Conservation (phyloP, 2,888 invertebrate genomes). For the Acrocera orbiculus region DNA sequence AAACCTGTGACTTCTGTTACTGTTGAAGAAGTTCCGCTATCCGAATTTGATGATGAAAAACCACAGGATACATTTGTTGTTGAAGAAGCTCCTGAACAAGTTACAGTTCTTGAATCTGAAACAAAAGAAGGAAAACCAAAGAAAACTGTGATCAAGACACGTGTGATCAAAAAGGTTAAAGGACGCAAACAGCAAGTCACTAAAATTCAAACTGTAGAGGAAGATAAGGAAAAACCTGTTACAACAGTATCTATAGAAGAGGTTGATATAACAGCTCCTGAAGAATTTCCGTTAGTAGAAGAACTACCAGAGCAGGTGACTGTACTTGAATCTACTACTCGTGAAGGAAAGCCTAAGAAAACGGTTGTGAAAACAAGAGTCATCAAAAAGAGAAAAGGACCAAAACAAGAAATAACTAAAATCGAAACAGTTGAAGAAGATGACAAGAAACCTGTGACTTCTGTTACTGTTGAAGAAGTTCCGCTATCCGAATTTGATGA, state of each 20-base stretch:
- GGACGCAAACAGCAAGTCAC: constrained; percentile 27
- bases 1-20: constrained; percentile 19
- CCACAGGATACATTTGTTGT: too few relatives aligned
- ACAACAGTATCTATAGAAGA: constrained; percentile 12
- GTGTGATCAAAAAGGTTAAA: constrained; percentile 23
- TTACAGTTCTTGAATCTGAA: constrained; percentile 20
- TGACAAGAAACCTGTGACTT: constrained; percentile 18
- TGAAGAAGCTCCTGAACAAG: constrained; percentile 11
- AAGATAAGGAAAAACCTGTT: constrained; percentile 27
- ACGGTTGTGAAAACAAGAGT: constrained; percentile 19
- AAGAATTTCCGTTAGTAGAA: constrained; percentile 19
- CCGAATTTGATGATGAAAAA: neutral
- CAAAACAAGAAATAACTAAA: constrained; percentile 20
- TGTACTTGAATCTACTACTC: constrained; percentile 7
- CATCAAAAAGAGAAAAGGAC: constrained; percentile 25
- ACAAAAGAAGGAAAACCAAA: constrained; percentile 15
- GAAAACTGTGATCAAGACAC: constrained; percentile 22
- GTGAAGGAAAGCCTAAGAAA: constrained; percentile 16
- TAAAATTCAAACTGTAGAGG: constrained; percentile 25
- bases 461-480: constrained; percentile 13
- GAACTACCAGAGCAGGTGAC: constrained; percentile 24
- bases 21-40: constrained; percentile 18
- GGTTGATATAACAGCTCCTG: constrained; percentile 20
- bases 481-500: too few relatives aligned
- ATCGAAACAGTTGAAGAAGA: constrained; percentile 21